phyloP scores from a whole-genome alignment of 2,113 vertebrate species.

The Chlamydotis undulata region DNA sequence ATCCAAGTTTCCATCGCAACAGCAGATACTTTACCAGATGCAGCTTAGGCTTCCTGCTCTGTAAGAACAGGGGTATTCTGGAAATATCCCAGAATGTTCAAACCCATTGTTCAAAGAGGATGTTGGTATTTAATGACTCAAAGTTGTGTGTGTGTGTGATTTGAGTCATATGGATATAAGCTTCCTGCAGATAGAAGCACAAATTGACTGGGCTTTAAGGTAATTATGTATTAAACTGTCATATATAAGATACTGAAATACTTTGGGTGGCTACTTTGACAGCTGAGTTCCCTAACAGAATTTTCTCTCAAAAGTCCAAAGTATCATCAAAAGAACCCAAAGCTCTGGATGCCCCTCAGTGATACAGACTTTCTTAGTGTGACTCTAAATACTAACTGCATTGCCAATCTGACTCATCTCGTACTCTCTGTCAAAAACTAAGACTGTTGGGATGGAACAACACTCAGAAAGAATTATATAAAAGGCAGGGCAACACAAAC shows the following conservation, averaged over 20 bases:
- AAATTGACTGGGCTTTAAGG: not conserved
- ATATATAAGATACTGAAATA: not conserved
- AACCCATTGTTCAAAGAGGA: not conserved
- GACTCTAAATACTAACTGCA: not conserved
- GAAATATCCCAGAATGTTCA: not conserved
- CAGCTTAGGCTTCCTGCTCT: not conserved
- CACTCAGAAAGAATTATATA: not conserved
- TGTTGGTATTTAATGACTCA: not conserved
- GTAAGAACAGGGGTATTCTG: not conserved
- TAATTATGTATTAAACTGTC: not conserved
- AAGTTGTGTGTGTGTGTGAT: not conserved
- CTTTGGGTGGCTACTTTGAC: not conserved
- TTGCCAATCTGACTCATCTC: not conserved
- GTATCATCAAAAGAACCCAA: not conserved
- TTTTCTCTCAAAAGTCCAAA: not conserved
- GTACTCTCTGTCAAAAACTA: not conserved
- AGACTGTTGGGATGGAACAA: not conserved
- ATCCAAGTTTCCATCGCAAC: slow-evolving; percentile 3
- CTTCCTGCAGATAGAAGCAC: not conserved
- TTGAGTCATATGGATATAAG: not conserved
- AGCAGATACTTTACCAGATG: not conserved
- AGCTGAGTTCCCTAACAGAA: not conserved
- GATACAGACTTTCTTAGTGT: not conserved
- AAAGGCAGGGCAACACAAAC: not conserved
- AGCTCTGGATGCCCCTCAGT: not conserved